A percentile compares a stretch with the other conserved stretches of the same genome.
Conservation (phyloP, 2,797 vertebrate genomes). For the Pelodytes ibericus region DNA sequence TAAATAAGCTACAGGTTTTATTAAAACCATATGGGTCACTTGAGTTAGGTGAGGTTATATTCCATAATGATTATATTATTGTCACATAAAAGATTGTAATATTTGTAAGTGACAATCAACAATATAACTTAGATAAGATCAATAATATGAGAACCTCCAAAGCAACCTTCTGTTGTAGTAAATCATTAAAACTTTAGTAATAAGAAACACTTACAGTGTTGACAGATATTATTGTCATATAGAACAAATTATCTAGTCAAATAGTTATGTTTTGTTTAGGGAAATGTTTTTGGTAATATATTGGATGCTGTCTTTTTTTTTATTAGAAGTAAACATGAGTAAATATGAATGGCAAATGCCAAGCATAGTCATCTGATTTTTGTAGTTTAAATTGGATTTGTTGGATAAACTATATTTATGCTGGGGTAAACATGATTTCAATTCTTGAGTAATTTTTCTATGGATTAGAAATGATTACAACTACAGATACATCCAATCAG, state of each 20-base stretch:
- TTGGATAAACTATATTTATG: constrained; percentile 9
- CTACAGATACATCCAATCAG: constrained; percentile 4
- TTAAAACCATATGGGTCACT: no score
- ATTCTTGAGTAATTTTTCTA: constrained; percentile 12
- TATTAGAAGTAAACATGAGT: constrained; percentile 18
- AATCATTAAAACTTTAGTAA: constrained; percentile 28
- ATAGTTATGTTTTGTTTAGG: no score
- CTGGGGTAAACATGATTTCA: constrained; percentile 7
- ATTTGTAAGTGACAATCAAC: no score
- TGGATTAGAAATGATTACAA: constrained; percentile 13
- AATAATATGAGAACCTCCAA: neutral
- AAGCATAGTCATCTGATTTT: constrained; percentile 17
- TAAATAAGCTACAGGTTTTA: no score
- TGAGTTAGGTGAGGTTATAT: neutral
- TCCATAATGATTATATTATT: constrained; percentile 7
- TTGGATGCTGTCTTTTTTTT: no score
- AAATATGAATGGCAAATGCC: constrained; percentile 23
- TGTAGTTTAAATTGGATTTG: constrained; percentile 5
- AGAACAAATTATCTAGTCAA: constrained; percentile 25
- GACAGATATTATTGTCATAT: constrained; percentile 11
- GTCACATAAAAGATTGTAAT: no score
- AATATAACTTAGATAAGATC: constrained; percentile 1
- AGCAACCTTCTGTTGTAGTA: constrained; percentile 3
- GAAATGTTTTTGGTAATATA: no score
- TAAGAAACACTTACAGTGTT: neutral